These are phyloP conservation scores for Thaleichthys pacificus DNA, from an alignment of 2,797 vertebrate species.

Conservation along the genomic window DNA sequence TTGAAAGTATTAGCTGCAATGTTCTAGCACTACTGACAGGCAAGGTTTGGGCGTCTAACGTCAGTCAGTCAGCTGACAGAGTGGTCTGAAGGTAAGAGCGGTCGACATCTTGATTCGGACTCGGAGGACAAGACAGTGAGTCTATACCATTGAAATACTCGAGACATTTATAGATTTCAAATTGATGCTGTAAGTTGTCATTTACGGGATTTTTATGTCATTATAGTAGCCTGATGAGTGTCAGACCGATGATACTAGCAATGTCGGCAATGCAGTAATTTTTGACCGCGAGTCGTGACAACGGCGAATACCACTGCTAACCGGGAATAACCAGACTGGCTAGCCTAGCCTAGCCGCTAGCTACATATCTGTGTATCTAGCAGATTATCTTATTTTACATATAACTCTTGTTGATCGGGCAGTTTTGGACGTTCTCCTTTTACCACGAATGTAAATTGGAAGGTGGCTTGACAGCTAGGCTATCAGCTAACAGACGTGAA, in stretches of 20 bases:
- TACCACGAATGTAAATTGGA: neutral
- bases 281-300: neutral
- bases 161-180: neutral
- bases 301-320: neutral
- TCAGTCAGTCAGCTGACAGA: constrained; percentile 44
- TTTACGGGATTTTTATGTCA: neutral
- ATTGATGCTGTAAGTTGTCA: neutral
- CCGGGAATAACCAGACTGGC: neutral
- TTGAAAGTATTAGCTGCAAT: too few species aligned
- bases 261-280: neutral
- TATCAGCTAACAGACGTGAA: neutral
- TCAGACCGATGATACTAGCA: neutral
- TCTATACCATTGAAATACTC: neutral
- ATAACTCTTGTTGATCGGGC: too few species aligned
- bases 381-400: too few species aligned
- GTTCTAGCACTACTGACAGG: neutral
- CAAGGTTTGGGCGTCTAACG: neutral
- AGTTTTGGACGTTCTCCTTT: neutral
- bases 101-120: constrained; percentile 58
- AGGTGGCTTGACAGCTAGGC: neutral
- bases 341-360: neutral
- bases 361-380: too few species aligned
- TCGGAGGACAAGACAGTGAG: constrained; percentile 16
- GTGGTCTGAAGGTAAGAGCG: constrained; percentile 38
- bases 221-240: neutral